phyloP scores from a whole-genome alignment of 1,140 invertebrate species.

The Drosophila eugracilis region DNA sequence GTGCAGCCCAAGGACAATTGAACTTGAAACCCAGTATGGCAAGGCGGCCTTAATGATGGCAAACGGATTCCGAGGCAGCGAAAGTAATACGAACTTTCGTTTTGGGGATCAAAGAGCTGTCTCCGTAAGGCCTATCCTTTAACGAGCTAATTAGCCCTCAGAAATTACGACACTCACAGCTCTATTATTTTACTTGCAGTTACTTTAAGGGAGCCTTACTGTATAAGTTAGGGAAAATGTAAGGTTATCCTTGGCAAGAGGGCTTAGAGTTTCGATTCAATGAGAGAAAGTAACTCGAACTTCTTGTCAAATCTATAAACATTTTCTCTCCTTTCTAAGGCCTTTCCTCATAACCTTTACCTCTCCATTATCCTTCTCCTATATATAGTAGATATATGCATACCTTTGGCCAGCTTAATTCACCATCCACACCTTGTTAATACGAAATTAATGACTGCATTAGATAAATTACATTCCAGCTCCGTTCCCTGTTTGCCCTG shows the following conservation, averaged over 20 bases:
- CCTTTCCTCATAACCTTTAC: neutral
- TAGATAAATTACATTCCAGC: conserved; percentile 73
- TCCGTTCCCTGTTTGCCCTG: conserved; percentile 17
- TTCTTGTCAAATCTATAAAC: too few relatives aligned
- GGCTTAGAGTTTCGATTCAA: too few relatives aligned
- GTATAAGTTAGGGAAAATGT: neutral
- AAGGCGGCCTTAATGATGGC: conserved; percentile 27
- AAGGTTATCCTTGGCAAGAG: neutral
- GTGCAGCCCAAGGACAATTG: conserved; percentile 28
- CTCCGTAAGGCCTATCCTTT: conserved; percentile 2
- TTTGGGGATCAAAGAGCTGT: neutral
- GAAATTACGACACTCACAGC: conserved; percentile 10
- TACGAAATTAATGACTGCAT: conserved; percentile 81
- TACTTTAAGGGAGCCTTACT: neutral
- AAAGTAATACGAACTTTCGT: conserved; percentile 9
- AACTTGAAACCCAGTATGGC: conserved; percentile 28
- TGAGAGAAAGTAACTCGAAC: too few relatives aligned
- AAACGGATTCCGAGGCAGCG: conserved; percentile 3
- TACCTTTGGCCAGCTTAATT: conserved; percentile 36
- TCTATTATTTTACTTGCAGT: too few relatives aligned
- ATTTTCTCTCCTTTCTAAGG: neutral
- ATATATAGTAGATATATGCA: neutral
- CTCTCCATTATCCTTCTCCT: neutral
- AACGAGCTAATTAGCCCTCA: conserved; percentile 8
- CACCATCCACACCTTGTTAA: conserved; percentile 75